Evolutionary conservation across 2,888 invertebrate species (phyloP).

Genomic region (Linyphia triangularis): DNA sequence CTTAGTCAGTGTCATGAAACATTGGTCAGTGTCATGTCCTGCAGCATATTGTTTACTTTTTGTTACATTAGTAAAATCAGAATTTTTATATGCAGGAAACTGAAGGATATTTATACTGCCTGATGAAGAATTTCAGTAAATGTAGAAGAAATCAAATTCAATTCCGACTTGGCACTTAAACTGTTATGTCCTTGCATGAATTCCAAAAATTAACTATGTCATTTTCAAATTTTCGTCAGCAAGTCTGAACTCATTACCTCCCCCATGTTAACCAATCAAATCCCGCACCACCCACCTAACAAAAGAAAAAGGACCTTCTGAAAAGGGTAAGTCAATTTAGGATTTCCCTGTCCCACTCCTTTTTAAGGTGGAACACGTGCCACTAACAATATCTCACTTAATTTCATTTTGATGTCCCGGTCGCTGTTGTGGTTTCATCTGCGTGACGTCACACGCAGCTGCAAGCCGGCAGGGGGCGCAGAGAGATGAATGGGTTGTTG

Average conservation of each 20-base stretch:
- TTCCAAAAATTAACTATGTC: background rate
- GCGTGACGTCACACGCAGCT: conserved; percentile 71
- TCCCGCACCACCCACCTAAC: conserved; percentile 16
- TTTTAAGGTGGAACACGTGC: conserved; percentile 67
- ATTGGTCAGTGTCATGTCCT: too few species aligned
- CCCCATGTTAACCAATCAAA: background rate
- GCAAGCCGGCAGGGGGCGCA: conserved; percentile 40
- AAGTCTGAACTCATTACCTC: background rate
- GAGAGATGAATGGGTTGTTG: conserved; percentile 61
- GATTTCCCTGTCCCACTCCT: conserved; percentile 12
- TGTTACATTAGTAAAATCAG: too few species aligned
- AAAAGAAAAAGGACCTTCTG: conserved; percentile 42
- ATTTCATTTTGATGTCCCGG: conserved; percentile 71
- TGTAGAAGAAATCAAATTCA: too few species aligned
- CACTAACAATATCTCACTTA: conserved; percentile 73
- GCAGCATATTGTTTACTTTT: too few species aligned
- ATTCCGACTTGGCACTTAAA: too few species aligned
- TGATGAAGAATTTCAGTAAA: too few species aligned
- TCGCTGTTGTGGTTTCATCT: conserved; percentile 66
- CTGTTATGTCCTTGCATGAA: background rate
- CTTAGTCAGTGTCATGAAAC: too few species aligned
- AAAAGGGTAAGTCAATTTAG: conserved; percentile 68
- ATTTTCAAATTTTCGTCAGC: background rate
- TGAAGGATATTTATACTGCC: too few species aligned
- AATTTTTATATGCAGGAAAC: too few species aligned